phyloP scores from a whole-genome alignment of 2,888 invertebrate species.

The Watsonalla cultraria region DNA sequence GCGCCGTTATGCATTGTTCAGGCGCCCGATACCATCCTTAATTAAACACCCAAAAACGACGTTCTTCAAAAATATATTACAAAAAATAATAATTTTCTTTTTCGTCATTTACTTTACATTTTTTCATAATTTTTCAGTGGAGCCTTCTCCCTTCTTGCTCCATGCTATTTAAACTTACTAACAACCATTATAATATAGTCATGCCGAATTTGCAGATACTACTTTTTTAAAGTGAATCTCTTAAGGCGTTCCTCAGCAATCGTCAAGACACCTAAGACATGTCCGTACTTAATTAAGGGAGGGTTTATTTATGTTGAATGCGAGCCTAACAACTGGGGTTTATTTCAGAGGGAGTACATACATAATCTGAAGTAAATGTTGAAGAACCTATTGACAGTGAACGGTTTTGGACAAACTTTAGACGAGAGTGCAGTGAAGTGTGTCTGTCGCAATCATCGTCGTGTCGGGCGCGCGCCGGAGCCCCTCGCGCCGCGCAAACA shows the following conservation, averaged over 20 bases:
- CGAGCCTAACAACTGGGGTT: background rate
- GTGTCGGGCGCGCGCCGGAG: background rate
- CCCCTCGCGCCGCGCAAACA: background rate
- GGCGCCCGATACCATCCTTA: slow-evolving; percentile 21
- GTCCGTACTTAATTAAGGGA: background rate
- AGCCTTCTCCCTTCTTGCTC: too few relatives aligned
- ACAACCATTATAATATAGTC: too few relatives aligned
- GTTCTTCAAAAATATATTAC: background rate
- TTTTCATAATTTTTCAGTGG: background rate
- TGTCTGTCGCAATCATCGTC: background rate
- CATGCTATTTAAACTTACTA: too few relatives aligned
- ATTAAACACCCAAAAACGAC: slow-evolving; percentile 28
- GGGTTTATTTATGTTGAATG: background rate
- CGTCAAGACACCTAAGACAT: background rate
- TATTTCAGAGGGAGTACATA: background rate
- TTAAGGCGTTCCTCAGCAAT: too few relatives aligned
- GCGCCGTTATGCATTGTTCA: slow-evolving; percentile 37
- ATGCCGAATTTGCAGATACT: too few relatives aligned
- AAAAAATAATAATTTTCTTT: too few relatives aligned
- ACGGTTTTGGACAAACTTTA: background rate
- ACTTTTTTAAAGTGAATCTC: too few relatives aligned
- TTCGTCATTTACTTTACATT: background rate
- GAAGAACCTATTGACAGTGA: background rate
- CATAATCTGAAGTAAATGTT: background rate
- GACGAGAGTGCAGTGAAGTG: background rate